Conservation (phyloP, 2,888 invertebrate genomes). For the Celastrina argiolus region DNA sequence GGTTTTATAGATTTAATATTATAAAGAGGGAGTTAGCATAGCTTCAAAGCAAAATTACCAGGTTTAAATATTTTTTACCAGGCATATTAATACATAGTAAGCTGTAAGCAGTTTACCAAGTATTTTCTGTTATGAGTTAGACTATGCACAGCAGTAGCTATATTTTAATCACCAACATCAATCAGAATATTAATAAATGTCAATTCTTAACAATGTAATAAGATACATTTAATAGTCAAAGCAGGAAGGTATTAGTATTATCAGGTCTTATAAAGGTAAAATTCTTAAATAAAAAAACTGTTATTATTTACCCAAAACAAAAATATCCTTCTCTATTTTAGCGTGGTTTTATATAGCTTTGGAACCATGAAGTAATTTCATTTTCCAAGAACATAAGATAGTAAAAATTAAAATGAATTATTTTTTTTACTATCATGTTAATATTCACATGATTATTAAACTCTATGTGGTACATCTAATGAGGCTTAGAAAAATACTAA, state of each 20-base stretch:
- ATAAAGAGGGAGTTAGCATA: too few species aligned
- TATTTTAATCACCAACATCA: neutral
- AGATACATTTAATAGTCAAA: neutral
- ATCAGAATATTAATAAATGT: neutral
- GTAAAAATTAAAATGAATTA: too few species aligned
- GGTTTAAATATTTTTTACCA: neutral
- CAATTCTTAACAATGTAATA: neutral
- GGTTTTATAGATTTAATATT: neutral
- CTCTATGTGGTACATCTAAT: neutral
- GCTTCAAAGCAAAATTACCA: neutral
- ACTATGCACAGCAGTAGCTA: slow-evolving; percentile 4
- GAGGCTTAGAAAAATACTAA: neutral
- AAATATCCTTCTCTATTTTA: too few species aligned
- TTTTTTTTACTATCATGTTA: too few species aligned
- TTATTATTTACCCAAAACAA: too few species aligned
- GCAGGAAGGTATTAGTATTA: too few species aligned
- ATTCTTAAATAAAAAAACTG: too few species aligned
- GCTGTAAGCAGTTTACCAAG: neutral
- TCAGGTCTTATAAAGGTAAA: too few species aligned
- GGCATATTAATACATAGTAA: neutral
- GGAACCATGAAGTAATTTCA: neutral
- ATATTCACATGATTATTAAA: neutral
- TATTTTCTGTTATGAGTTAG: neutral
- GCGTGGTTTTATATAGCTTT: too few species aligned
- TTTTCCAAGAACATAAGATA: neutral